Base-by-base conservation (phyloP, 2,888 invertebrate genomes). In the Lasioglossum morio region DNA sequence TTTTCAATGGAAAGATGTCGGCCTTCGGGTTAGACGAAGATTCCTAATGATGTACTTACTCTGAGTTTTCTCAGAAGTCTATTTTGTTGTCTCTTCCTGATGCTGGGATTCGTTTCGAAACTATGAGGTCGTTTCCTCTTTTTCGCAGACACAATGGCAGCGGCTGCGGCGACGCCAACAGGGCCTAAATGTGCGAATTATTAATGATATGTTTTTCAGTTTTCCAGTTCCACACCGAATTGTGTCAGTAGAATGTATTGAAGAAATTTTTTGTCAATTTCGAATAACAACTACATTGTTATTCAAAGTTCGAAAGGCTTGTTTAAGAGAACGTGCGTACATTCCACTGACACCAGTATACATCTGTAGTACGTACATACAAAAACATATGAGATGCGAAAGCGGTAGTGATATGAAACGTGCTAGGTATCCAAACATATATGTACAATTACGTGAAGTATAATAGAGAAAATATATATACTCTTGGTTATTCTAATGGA, bases 101-200 rank as follows among this genome's bases (percentile, higher is more conserved):
- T 98, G 63, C 99, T 99, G 3, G 99, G 99, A 96, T 99, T 99
- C 78, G 99, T 99, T 96, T 99, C 99, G 95, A 99, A 99, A 83
- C 98, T 98, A 96, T 99, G 99, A 66, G 99, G 98, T 92, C 99
- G 96, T 96, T 99, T 99, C 93, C 99, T 96, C 94, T 99, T 99
- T 95, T 99, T 99, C 0, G 98, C 98, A 5, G 99, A 99, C 37
- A 98, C 98, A 92, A 99, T 99, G 70, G 99, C 99, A 70, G 99
- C 99, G 5, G 99, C 99, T 5, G 99, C 99, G 34, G 99, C 99
- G 95, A 99, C 98, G 73, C 99, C 99, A 82, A 99, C 98, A 19
- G 99, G 99, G 85, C 98, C 98, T 98, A 94, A 84, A 81, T 53
- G 80, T 79, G 83, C 70, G 48, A 72, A 82, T 86, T 81, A 74